Evolutionary conservation across 2,113 vertebrate species (phyloP).

Genomic region (Isichthys henryi): DNA sequence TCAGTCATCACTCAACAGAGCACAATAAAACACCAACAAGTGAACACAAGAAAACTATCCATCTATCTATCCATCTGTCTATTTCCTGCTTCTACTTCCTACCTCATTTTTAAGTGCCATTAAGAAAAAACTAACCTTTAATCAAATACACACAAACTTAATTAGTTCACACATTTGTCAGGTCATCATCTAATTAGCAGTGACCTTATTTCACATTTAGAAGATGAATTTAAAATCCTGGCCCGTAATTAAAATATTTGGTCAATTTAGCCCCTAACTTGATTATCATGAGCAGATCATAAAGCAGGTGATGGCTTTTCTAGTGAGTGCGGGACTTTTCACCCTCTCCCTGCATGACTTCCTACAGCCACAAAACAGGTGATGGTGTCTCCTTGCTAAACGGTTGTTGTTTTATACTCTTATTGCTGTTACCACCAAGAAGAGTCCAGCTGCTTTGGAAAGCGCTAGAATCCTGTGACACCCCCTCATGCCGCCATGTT

Average conservation of each 20-base stretch:
- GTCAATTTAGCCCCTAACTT: constrained; percentile 26
- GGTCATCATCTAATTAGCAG: constrained; percentile 56
- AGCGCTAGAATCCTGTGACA: background rate
- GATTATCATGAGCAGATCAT: constrained; percentile 27
- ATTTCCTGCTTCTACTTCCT: background rate
- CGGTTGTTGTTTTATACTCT: background rate
- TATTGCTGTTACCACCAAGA: background rate
- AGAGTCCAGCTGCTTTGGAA: background rate
- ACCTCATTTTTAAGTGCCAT: constrained; percentile 51
- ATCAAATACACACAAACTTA: constrained; percentile 58
- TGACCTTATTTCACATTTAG: constrained; percentile 56
- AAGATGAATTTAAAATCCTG: constrained; percentile 32
- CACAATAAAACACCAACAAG: background rate
- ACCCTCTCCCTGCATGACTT: constrained; percentile 13
- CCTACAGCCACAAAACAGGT: constrained; percentile 17
- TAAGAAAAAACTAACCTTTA: constrained; percentile 52
- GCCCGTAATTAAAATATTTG: constrained; percentile 43
- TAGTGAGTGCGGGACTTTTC: background rate
- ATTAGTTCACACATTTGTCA: constrained; percentile 58
- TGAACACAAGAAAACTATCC: background rate
- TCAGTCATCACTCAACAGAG: background rate
- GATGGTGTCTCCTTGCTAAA: background rate
- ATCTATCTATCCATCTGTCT: background rate
- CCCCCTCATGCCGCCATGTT: constrained; percentile 28
- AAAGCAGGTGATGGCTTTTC: constrained; percentile 20